A percentile compares a stretch with the other conserved stretches of the same genome.
phyloP scores from a whole-genome alignment of 2,888 invertebrate genomes.

The Bibio marci region DNA sequence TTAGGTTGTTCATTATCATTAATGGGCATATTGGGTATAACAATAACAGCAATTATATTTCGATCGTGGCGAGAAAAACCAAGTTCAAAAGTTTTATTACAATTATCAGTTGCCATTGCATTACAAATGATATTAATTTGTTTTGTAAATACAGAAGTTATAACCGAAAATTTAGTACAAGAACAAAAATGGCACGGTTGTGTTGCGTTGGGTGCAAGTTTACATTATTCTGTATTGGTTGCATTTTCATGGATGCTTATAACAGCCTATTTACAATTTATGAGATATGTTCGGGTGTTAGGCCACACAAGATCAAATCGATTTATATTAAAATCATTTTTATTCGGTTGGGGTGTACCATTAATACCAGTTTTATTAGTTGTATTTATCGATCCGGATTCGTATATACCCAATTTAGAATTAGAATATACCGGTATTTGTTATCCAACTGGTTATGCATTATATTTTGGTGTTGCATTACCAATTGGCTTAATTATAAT shows the following conservation, averaged over 20 bases:
- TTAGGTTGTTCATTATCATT: slow-evolving; percentile 41
- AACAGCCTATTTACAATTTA: slow-evolving; percentile 47
- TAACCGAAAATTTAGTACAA: slow-evolving; percentile 18
- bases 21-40: slow-evolving; percentile 37
- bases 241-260: slow-evolving; percentile 59
- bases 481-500: slow-evolving; percentile 35
- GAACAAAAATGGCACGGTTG: slow-evolving; percentile 29
- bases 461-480: slow-evolving; percentile 33
- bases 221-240: slow-evolving; percentile 49
- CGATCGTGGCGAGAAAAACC: slow-evolving; percentile 42
- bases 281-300: slow-evolving; percentile 47
- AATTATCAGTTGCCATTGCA: slow-evolving; percentile 43
- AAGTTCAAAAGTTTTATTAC: slow-evolving; percentile 45
- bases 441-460: slow-evolving; percentile 34
- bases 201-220: slow-evolving; percentile 38
- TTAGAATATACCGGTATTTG: slow-evolving; percentile 31
- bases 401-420: slow-evolving; percentile 26
- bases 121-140: slow-evolving; percentile 34
- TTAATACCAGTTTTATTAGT: slow-evolving; percentile 34
- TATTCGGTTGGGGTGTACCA: slow-evolving; percentile 47
- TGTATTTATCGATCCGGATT: slow-evolving; percentile 30
- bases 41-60: slow-evolving; percentile 38
- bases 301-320: slow-evolving; percentile 37
- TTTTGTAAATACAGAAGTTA: slow-evolving; percentile 20
- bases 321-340: slow-evolving; percentile 42